A percentile compares a stretch with the other conserved stretches of the same genome.
phyloP scores from a whole-genome alignment of 2,113 vertebrate genomes.

The Crotalus viridis region DNA sequence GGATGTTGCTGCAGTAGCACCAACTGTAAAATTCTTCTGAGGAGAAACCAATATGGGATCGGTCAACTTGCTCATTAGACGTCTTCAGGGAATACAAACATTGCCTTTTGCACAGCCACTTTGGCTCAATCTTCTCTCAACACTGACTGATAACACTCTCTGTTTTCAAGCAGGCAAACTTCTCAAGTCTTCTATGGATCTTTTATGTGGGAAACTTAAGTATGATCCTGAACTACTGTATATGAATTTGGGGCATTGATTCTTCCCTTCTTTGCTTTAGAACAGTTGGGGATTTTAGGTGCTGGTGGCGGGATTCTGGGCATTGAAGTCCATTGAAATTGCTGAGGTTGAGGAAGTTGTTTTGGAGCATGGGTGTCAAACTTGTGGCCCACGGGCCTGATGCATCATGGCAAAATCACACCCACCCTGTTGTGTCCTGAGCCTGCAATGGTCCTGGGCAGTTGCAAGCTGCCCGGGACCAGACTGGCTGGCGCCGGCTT shows the following conservation, averaged over 20 bases:
- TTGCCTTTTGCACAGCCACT: neutral
- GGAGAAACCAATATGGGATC: neutral
- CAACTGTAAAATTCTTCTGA: neutral
- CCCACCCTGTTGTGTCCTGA: too few species aligned
- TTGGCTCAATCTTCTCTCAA: neutral
- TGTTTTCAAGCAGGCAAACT: neutral
- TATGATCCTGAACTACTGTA: neutral
- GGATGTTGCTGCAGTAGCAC: neutral
- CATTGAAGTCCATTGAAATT: neutral
- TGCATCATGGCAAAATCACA: too few species aligned
- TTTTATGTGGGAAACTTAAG: neutral
- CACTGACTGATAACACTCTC: neutral
- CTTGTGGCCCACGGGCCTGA: too few species aligned
- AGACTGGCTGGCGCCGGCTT: too few species aligned
- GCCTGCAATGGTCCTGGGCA: too few species aligned
- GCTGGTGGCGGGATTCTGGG: neutral
- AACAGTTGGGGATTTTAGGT: neutral
- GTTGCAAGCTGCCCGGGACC: too few species aligned
- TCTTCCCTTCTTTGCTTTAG: neutral
- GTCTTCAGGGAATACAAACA: neutral
- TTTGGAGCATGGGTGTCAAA: neutral
- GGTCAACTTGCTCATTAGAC: neutral
- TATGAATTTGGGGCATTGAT: neutral
- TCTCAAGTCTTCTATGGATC: neutral
- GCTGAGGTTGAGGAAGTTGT: neutral